These are phyloP conservation scores for Cristatella mucedo DNA, from an alignment of 2,888 invertebrate genomes.

Conservation along the genomic window DNA sequence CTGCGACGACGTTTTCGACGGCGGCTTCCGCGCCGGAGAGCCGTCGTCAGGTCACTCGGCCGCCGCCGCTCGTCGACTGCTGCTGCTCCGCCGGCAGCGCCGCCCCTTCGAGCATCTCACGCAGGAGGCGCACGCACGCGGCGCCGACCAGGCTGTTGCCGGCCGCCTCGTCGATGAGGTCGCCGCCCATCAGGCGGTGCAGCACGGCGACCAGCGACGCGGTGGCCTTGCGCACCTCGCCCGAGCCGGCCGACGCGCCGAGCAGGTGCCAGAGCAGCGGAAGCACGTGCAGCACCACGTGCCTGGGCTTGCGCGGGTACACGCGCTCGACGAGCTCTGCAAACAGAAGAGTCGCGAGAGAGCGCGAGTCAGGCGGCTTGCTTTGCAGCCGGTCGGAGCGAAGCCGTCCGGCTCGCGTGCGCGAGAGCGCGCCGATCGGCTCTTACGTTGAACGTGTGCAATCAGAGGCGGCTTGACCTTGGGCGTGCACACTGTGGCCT, in stretches of 20 bases:
- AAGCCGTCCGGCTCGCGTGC: too few species aligned
- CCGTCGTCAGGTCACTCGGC: too few species aligned
- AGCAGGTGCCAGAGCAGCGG: constrained; percentile 33
- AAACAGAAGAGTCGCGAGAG: constrained; percentile 12
- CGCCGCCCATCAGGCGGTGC: constrained; percentile 22
- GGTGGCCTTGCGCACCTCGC: constrained; percentile 22
- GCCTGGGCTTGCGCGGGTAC: constrained; percentile 29
- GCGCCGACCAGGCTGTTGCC: too few species aligned
- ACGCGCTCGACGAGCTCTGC: constrained; percentile 27
- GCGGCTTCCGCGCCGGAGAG: too few species aligned
- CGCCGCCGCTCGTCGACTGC: too few species aligned
- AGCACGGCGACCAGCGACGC: constrained; percentile 20
- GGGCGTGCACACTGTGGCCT: constrained; percentile 26
- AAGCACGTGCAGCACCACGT: constrained; percentile 30
- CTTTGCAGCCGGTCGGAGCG: too few species aligned
- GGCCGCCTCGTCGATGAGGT: constrained; percentile 22
- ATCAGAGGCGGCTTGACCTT: constrained; percentile 34
- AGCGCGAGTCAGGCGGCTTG: too few species aligned
- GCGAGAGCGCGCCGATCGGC: too few species aligned
- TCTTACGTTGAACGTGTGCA: constrained; percentile 31
- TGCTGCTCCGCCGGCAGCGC: too few species aligned
- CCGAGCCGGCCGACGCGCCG: constrained; percentile 22
- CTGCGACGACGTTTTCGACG: too few species aligned
- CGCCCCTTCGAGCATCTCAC: too few species aligned
- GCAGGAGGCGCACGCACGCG: too few species aligned